Evolutionary conservation across 2,888 invertebrate species (phyloP).

Genomic region (Plagiodera versicolora): DNA sequence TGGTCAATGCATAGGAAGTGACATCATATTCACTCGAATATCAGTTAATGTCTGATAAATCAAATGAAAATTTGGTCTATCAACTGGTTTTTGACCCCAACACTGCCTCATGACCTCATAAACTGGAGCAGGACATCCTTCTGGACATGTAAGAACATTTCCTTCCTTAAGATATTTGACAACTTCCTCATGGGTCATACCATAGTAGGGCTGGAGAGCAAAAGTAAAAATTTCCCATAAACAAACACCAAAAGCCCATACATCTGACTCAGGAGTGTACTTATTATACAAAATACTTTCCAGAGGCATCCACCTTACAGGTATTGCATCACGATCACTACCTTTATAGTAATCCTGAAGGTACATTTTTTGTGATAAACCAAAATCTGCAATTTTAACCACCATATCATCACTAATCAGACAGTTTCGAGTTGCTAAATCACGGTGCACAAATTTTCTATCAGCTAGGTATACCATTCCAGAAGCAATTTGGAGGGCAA

Average conservation of each 20-base stretch:
- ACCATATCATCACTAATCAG: slow-evolving; percentile 91
- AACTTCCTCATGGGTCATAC: slow-evolving; percentile 96
- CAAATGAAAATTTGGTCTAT: slow-evolving; percentile 82
- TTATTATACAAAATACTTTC: slow-evolving; percentile 96
- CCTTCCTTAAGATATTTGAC: slow-evolving; percentile 93
- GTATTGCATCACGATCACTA: slow-evolving; percentile 92
- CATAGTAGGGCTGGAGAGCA: slow-evolving; percentile 95
- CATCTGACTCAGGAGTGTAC: slow-evolving; percentile 94
- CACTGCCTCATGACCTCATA: slow-evolving; percentile 93
- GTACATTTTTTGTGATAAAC: slow-evolving; percentile 93
- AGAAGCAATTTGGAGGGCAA: slow-evolving; percentile 86
- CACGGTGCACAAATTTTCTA: slow-evolving; percentile 93
- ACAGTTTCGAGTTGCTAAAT: slow-evolving; percentile 94
- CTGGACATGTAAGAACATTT: slow-evolving; percentile 86
- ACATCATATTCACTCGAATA: slow-evolving; percentile 47
- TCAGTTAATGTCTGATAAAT: slow-evolving; percentile 72
- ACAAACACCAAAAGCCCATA: slow-evolving; percentile 96
- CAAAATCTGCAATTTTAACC: slow-evolving; percentile 97
- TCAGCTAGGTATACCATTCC: slow-evolving; percentile 96
- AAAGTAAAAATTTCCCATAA: slow-evolving; percentile 97
- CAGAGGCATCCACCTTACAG: slow-evolving; percentile 97
- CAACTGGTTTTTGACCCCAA: slow-evolving; percentile 85
- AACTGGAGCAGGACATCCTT: slow-evolving; percentile 81
- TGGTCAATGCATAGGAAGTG: slow-evolving; percentile 34
- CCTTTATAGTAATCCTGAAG: slow-evolving; percentile 94